Conservation (phyloP, 2,797 vertebrate species). For the Chanos chanos region DNA sequence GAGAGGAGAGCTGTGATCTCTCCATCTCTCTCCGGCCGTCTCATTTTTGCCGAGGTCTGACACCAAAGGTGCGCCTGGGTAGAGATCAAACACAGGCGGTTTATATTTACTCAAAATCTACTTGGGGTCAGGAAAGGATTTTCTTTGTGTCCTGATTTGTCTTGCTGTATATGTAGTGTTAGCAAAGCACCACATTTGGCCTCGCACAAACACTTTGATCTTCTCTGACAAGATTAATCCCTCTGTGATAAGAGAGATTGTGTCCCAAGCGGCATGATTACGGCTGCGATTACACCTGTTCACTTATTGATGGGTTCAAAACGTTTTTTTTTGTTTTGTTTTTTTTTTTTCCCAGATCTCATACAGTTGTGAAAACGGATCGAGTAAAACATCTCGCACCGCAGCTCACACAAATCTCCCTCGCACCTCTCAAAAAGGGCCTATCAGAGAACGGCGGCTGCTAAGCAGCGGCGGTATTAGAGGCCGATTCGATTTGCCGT, state of each 20-base stretch:
- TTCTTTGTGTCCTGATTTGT: slow-evolving; percentile 42
- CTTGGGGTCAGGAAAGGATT: slow-evolving; percentile 32
- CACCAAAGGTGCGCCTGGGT: slow-evolving; percentile 21
- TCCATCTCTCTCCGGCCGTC: not conserved
- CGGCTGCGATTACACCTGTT: slow-evolving; percentile 42
- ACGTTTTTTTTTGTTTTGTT: slow-evolving; percentile 23
- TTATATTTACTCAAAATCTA: slow-evolving; percentile 40
- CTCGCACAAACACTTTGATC: slow-evolving; percentile 41
- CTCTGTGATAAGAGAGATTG: slow-evolving; percentile 47
- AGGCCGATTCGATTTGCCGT: not conserved
- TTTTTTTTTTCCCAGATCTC: too few relatives aligned
- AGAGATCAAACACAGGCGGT: slow-evolving; percentile 41
- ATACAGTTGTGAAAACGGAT: too few relatives aligned
- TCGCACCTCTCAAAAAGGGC: too few relatives aligned
- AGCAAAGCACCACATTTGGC: slow-evolving; percentile 47
- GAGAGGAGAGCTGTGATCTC: slow-evolving; percentile 15
- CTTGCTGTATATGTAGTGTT: slow-evolving; percentile 26
- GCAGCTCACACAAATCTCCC: too few relatives aligned
- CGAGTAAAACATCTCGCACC: too few relatives aligned
- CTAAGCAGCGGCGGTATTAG: not conserved
- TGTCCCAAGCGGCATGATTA: slow-evolving; percentile 41
- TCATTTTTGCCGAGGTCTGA: slow-evolving; percentile 36
- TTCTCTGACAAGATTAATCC: slow-evolving; percentile 48
- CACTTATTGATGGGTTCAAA: slow-evolving; percentile 40
- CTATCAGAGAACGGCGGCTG: not conserved